Percentiles rank a stretch among this genome's conserved stretches.
Conservation (phyloP, 1,140 invertebrate species). For the Meloidogyne floridensis region DNA sequence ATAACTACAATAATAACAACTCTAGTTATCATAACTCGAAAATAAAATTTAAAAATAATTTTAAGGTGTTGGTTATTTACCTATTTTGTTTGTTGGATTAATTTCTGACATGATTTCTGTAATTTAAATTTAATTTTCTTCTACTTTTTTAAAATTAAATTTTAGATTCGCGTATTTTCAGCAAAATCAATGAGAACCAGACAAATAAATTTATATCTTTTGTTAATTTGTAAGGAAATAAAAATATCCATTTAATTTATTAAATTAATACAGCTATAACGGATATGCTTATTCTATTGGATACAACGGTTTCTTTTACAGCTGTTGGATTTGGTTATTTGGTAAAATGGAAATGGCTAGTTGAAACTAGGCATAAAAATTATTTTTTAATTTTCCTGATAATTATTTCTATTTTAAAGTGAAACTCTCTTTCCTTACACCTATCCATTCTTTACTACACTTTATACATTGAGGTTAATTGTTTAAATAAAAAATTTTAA, state of each 20-base stretch:
- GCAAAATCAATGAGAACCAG: neutral
- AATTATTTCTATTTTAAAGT: neutral
- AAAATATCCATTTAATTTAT: neutral
- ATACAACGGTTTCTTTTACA: neutral
- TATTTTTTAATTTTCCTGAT: neutral
- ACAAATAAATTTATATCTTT: slow-evolving; percentile 3
- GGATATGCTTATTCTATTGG: slow-evolving; percentile 1
- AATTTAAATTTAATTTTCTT: neutral
- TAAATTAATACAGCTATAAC: neutral
- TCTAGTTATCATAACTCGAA: no score
- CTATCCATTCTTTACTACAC: neutral
- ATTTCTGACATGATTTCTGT: slow-evolving; percentile 3
- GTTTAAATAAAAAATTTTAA: neutral
- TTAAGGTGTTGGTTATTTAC: slow-evolving; percentile 6
- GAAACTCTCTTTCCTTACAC: neutral
- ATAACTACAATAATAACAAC: no score
- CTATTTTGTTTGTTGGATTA: slow-evolving; percentile 9
- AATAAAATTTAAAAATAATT: neutral
- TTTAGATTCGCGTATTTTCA: neutral
- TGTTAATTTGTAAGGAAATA: neutral
- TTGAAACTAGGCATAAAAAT: neutral
- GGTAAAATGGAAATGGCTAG: neutral
- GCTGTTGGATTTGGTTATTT: slow-evolving; percentile 1
- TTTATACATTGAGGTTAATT: neutral
- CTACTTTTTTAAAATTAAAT: neutral